Evolutionary conservation across 2,888 invertebrate genomes (phyloP).

Genomic region (Agrypnus murinus): DNA sequence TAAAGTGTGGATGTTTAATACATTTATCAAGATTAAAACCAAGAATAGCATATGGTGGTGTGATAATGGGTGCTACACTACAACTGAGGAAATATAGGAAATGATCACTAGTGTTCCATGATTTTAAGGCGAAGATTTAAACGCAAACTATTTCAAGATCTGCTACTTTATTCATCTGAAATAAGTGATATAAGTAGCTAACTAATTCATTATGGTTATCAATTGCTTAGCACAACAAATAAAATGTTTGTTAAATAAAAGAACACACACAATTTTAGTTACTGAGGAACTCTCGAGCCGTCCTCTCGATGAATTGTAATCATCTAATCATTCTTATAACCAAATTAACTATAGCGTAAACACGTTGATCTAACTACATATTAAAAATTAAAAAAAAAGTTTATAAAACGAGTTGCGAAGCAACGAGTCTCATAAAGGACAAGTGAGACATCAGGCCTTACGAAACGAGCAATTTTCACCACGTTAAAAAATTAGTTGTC

Average conservation of each 20-base stretch:
- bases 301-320: not conserved
- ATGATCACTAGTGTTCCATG: constrained; percentile 3
- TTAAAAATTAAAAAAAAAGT: too few relatives aligned
- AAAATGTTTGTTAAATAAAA: not conserved
- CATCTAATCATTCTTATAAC: constrained; percentile 3
- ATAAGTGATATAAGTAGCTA: constrained; percentile 6
- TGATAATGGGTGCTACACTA: constrained; percentile 2
- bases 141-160: not conserved
- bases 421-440: too few relatives aligned
- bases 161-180: constrained; percentile 4
- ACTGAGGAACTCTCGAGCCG: not conserved
- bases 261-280: constrained; percentile 1
- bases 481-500: too few relatives aligned
- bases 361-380: constrained; percentile 13
- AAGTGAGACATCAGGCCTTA: too few relatives aligned
- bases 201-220: not conserved
- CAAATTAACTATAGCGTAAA: not conserved
- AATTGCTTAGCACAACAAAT: constrained; percentile 2
- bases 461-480: too few relatives aligned
- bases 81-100: not conserved
- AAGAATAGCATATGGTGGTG: constrained; percentile 1
- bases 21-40: constrained; percentile 10
- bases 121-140: not conserved
- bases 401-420: too few relatives aligned
- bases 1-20: not conserved